Conservation (phyloP, 2,797 vertebrate genomes). For the Pempheris klunzingeri region DNA sequence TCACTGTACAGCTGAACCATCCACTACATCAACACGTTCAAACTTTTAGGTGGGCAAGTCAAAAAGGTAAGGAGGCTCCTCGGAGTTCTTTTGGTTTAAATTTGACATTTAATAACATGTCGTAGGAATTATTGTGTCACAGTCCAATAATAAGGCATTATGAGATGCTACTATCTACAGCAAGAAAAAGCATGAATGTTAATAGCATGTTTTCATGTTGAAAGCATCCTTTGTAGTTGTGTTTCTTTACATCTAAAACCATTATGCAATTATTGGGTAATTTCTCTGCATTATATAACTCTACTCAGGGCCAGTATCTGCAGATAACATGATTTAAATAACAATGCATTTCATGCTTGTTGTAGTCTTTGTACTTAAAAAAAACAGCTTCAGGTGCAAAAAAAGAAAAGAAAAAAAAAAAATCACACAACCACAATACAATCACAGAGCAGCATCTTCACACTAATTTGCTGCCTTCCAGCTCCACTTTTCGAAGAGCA, state of each 20-base stretch:
- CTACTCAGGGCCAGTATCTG: neutral
- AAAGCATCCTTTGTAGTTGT: too few relatives aligned
- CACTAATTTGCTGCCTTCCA: constrained; percentile 5
- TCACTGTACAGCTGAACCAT: too few relatives aligned
- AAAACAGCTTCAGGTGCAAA: constrained; percentile 1
- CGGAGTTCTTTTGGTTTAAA: neutral
- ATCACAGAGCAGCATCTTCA: neutral
- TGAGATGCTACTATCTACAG: neutral
- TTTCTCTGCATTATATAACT: neutral
- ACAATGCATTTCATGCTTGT: neutral
- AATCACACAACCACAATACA: neutral
- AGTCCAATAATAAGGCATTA: neutral
- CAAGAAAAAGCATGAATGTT: neutral
- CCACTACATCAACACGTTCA: neutral
- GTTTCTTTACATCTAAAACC: too few relatives aligned
- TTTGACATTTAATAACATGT: neutral
- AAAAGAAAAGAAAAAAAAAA: neutral
- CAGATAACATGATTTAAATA: neutral
- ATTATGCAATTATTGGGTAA: neutral
- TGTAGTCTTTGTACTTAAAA: constrained; percentile 12
- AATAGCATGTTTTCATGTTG: neutral
- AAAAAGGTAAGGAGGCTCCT: neutral
- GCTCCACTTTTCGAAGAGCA: constrained; percentile 7
- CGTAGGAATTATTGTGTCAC: too few relatives aligned
- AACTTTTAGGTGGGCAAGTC: neutral